Evolutionary conservation across 1,140 invertebrate species (phyloP).

Genomic region (Aphis craccivora): DNA sequence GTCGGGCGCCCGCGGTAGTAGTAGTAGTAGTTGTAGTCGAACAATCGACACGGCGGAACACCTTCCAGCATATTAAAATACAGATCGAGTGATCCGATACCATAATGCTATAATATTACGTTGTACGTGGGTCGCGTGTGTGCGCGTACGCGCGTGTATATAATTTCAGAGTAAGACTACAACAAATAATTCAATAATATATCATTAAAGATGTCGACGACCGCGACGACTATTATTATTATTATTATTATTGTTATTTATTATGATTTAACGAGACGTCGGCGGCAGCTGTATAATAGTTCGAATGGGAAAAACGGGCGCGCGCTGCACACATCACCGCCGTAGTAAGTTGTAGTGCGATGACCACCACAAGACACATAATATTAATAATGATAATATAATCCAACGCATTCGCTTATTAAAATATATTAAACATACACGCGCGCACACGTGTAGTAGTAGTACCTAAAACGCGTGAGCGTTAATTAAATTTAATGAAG

Average conservation of each 20-base stretch:
- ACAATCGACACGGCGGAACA: not conserved
- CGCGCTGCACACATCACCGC: too few species aligned
- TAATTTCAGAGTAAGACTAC: not conserved
- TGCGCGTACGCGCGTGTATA: not conserved
- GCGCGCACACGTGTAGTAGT: not conserved
- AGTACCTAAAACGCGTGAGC: not conserved
- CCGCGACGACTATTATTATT: not conserved
- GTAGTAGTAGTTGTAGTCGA: too few species aligned
- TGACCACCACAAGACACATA: not conserved
- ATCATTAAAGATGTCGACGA: not conserved
- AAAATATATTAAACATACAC: not conserved
- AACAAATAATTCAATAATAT: not conserved
- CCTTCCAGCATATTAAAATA: not conserved
- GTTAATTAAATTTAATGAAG: constrained; percentile 49
- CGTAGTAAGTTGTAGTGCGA: not conserved
- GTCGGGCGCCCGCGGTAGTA: not conserved
- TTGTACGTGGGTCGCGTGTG: not conserved
- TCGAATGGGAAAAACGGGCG: not conserved
- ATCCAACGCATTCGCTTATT: constrained; percentile 6
- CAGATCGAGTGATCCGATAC: not conserved
- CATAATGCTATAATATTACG: not conserved
- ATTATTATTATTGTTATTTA: not conserved
- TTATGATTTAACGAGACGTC: constrained; percentile 29
- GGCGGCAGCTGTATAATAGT: not conserved
- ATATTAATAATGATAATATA: not conserved